Base-by-base conservation (phyloP, 2,113 vertebrate species). In the Speoplatyrhinus poulsoni region DNA sequence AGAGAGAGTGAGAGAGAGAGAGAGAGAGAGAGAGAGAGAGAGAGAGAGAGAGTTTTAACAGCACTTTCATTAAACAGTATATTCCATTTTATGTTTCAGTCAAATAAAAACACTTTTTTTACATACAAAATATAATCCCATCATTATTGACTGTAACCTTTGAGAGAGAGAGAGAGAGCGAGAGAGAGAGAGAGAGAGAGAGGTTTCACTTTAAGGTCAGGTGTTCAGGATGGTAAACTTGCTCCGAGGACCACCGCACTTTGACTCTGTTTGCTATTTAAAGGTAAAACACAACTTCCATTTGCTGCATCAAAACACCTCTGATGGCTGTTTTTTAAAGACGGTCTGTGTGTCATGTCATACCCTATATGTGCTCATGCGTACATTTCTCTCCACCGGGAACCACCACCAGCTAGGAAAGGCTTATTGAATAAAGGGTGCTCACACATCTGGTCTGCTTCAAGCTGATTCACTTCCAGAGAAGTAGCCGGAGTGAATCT, bases 361-460 rank as follows among this genome's bases (percentile, higher is more conserved):
- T 60, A 62, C 26, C 2, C 26, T 26, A 26, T 26, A 26, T 64
- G 66, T 46, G 61, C 19, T 6, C 64, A 48, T 46, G 65, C 52
- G 52, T 85, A 82, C 77, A 2, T 53, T 52, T 55, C 69, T 54
- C 26, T 85, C 64, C 79, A 72, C 82, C 80, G 80, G n/a, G 54
- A 66, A 66, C 73, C 6, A 66, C 73, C 36, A 57, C 69, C 60
- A 73, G 63, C 79, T 75, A 72, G 76, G 82, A 62, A n/a, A 46
- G n/a, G 6, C 33, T 1, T 57, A 86, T 87, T 67, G 88, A 92
- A 88, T 91, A 90, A 83, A 84, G 79, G 84, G 86, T 90, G 88
- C 88, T 85, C 89, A 77, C 60, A 72, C 72, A 83, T 76, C 54
- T 49, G 63, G 72, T 50, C 68, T 69, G 49, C 69, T 67, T 49